These are phyloP conservation scores for Carcina quercana DNA, from an alignment of 2,888 invertebrate species.

Conservation along the genomic window DNA sequence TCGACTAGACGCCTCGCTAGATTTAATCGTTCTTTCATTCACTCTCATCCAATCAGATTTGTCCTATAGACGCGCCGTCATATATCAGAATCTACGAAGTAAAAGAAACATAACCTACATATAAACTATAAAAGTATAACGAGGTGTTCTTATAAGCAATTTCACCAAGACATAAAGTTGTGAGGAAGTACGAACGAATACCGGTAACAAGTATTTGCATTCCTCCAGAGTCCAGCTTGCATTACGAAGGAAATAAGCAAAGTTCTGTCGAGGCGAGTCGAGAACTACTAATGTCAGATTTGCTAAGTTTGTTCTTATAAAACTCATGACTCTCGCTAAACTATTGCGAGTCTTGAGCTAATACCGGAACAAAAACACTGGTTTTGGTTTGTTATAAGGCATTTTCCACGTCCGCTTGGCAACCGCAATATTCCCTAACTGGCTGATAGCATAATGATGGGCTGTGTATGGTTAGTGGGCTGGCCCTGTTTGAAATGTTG, in stretches of 20 bases:
- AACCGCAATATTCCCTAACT: neutral
- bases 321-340: too few relatives aligned
- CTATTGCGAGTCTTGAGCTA: too few relatives aligned
- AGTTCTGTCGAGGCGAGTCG: conserved; percentile 24
- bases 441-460: neutral
- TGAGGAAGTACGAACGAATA: neutral
- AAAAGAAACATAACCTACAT: neutral
- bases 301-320: neutral
- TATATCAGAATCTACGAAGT: neutral
- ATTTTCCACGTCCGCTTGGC: neutral
- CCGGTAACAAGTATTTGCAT: conserved; percentile 24
- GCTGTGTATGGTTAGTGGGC: too few relatives aligned
- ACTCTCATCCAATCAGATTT: too few relatives aligned
- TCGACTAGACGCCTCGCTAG: too few relatives aligned
- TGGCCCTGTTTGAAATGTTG: too few relatives aligned
- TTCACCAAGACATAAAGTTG: neutral
- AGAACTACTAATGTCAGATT: neutral
- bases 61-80: too few relatives aligned
- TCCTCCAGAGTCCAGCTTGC: conserved; percentile 22
- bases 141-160: neutral
- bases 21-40: too few relatives aligned
- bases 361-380: too few relatives aligned
- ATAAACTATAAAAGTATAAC: neutral
- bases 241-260: conserved; percentile 30
- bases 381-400: neutral